Conservation (phyloP, 2,797 vertebrate genomes). For the Allobates femoralis region DNA sequence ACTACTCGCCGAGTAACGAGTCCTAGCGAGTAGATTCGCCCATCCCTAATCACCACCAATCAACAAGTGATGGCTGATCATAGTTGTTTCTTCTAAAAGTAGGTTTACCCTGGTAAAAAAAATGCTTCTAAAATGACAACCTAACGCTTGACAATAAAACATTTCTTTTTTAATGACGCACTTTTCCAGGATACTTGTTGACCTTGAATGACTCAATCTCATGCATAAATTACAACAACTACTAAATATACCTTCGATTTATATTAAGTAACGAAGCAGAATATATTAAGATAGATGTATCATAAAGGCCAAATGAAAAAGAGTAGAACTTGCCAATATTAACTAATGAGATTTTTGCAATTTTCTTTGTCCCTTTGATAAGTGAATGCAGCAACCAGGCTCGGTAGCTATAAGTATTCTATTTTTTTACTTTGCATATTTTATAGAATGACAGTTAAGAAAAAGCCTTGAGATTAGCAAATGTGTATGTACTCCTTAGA, state of each 20-base stretch:
- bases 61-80: too few species aligned
- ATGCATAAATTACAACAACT: slow-evolving; percentile 9
- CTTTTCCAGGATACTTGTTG: slow-evolving; percentile 2
- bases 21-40: too few species aligned
- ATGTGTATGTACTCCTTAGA: not conserved
- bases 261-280: slow-evolving; percentile 29
- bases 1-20: too few species aligned
- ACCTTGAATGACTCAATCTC: slow-evolving; percentile 9
- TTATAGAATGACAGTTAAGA: not conserved
- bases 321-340: not conserved
- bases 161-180: not conserved
- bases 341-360: not conserved
- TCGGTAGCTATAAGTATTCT: not conserved
- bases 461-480: not conserved
- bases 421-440: not conserved
- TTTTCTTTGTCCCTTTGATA: not conserved
- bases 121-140: not conserved
- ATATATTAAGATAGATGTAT: slow-evolving; percentile 6
- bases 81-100: not conserved
- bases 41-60: not conserved
- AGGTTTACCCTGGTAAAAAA: not conserved
- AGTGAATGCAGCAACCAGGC: not conserved
- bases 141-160: not conserved
- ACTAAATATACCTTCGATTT: slow-evolving; percentile 23
- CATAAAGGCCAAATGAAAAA: not conserved